phyloP scores from a whole-genome alignment of 2,797 vertebrate species.

The Crypturellus tataupa region DNA sequence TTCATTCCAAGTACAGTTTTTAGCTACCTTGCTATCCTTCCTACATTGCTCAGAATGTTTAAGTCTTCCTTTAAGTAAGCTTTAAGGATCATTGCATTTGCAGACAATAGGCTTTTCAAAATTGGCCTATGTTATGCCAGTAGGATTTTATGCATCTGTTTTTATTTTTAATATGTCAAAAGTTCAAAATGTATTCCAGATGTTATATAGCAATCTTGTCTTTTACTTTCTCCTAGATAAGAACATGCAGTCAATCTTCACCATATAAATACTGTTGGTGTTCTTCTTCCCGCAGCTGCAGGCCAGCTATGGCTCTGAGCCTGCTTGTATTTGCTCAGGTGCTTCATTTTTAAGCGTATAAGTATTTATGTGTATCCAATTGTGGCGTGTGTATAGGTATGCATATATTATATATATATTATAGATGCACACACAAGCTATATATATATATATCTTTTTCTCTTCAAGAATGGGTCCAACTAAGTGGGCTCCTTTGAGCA shows the following conservation, averaged over 20 bases:
- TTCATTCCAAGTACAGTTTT: background rate
- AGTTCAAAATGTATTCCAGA: constrained; percentile 47
- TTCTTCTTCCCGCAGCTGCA: background rate
- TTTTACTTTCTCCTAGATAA: constrained; percentile 22
- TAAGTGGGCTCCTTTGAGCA: background rate
- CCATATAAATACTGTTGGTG: background rate
- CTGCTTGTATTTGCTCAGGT: background rate
- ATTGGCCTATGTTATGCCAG: background rate
- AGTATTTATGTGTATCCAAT: background rate
- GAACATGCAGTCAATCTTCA: background rate
- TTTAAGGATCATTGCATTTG: constrained; percentile 18
- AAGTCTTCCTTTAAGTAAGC: background rate
- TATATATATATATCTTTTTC: background rate
- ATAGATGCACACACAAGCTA: too few species aligned
- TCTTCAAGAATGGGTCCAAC: background rate
- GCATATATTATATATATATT: background rate
- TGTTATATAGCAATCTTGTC: constrained; percentile 1
- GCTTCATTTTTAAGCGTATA: background rate
- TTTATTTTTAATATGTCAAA: constrained; percentile 51
- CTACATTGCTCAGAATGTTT: constrained; percentile 3
- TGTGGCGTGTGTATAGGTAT: background rate
- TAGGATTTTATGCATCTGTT: constrained; percentile 35
- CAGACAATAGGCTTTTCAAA: constrained; percentile 11
- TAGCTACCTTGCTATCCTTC: background rate
- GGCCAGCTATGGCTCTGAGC: background rate